Base-by-base conservation (phyloP, 92 coral and sea anemone species). In the Palythoa grandiflora region DNA sequence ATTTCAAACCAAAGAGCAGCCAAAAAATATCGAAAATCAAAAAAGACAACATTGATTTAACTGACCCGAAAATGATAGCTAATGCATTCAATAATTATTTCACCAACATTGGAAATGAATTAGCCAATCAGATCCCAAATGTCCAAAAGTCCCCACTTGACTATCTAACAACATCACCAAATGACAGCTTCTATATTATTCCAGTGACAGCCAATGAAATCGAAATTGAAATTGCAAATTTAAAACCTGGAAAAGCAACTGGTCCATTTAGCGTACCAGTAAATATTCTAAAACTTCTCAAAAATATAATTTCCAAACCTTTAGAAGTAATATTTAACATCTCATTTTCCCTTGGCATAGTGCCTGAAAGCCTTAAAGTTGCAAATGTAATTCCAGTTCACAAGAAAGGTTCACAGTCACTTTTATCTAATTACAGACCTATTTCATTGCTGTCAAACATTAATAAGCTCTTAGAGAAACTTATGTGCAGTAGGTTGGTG, bases 41-140 rank as follows among this genome's bases (percentile, higher is more conserved):
- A 1, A 50, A 73, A 20, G 57, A 84, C 28, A 76, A 83, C 78
- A 54, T 47, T 73, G 89, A 89, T 35, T 47, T 89, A 17, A 84
- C 81, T 48, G 88, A 89, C 48, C 88, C 89, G 14, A 53, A 72
- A 68, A 68, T 36, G 44, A 68, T 68, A 35, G 89, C 85, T 1
- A 77, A 89, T 84, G 79, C 89, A 8, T 89, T 89, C 38, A 89
- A 84, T 85, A 78, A 76, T 11, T 89, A 84, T 77, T 89, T 89
- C 75, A 21, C 86, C 71, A 75, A 38, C 19, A 76, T 89, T 15
- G 92, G 89, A 17, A 84, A 61, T 77, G 36, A 44, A 39, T 68
- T 89, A 84, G 89, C 84, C 79, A 54, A 63, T 9, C 37, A 9
- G 51, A 84, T 89, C 21, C 84, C 88, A 76, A 61, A 75, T 52